Conservation (phyloP, 2,888 invertebrate genomes). For the Spodoptera exigua region DNA sequence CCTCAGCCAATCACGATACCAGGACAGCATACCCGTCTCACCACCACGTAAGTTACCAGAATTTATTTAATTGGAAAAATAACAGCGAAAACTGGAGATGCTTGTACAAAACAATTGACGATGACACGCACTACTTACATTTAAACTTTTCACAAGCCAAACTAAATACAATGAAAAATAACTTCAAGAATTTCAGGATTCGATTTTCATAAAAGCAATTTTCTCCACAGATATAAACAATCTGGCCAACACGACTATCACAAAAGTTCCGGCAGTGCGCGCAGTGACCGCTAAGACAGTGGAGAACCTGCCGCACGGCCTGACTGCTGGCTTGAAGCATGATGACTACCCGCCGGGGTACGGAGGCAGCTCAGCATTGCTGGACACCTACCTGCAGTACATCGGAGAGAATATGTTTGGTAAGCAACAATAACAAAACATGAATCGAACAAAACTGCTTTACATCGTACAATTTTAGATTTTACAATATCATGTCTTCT, state of each 20-base stretch:
- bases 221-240: constrained; percentile 82
- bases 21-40: constrained; percentile 88
- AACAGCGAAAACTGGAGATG: no score
- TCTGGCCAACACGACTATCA: constrained; percentile 91
- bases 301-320: constrained; percentile 90
- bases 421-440: constrained; percentile 64
- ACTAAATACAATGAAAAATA: not conserved
- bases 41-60: constrained; percentile 87
- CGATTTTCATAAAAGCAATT: not conserved
- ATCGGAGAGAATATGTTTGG: constrained; percentile 95
- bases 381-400: constrained; percentile 96
- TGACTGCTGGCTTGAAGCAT: constrained; percentile 90
- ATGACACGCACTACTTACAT: no score
- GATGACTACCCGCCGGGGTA: constrained; percentile 92
- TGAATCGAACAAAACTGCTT: not conserved
- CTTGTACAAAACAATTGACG: no score
- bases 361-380: constrained; percentile 93
- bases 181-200: not conserved
- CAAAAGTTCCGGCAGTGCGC: constrained; percentile 90
- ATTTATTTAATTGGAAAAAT: not conserved
- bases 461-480: no score
- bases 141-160: not conserved
- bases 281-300: constrained; percentile 91
- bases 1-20: constrained; percentile 91
- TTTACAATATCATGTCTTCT: not conserved